Evolutionary conservation across 2,113 vertebrate genomes (phyloP), one percentile per base, ranked within the genome.

Genomic region (Amazona vittata): DNA sequence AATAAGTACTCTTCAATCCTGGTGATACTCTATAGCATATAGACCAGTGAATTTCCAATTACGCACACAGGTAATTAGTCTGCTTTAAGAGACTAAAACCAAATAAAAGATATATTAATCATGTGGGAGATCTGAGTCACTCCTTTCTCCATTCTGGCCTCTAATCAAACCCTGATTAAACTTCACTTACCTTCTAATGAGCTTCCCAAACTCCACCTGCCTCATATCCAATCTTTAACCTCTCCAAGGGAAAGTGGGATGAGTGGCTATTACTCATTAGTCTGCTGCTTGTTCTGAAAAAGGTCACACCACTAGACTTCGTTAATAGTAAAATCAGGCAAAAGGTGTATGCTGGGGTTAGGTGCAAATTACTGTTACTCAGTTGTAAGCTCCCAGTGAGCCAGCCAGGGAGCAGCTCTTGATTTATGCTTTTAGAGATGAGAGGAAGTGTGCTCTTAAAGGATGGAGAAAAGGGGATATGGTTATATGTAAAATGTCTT

Each of bases 151-250:
- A 41, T 64, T 80, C 70, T 82, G 37, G 43, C 78, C 90, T 94
- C 87, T 96, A 91, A 94, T 94, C 82, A 95, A 94, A 88, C 68
- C 91, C 91, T 94, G 89, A 77, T 90, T 94, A 85, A 86, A 59
- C n/a, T 76, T 69, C 33, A 26, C 0, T 3, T 43, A 46, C 60
- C 41, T 83, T 50, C 55, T 95, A 85, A 94, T 63, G 64, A 84
- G 41, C 71, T 93, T 86, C 93, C 62, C 20, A 92, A 77, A 67
- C 77, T 65, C 64, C 74, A 91, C 89, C 80, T 92, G 88, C 47
- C 83, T 95, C 64, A 52, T 92, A 68, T 31, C 21, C 19, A 19
- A 5, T 69, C 63, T 81, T 86, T 94, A 93, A 50, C 84, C 65
- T 94, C 57, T 73, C 64, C 46, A 65, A 84, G 70, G 25, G 87